Evolutionary conservation across 2,888 invertebrate species (phyloP), one percentile per base, ranked within the genome.

Genomic region (Melangyna quadrimaculata): DNA sequence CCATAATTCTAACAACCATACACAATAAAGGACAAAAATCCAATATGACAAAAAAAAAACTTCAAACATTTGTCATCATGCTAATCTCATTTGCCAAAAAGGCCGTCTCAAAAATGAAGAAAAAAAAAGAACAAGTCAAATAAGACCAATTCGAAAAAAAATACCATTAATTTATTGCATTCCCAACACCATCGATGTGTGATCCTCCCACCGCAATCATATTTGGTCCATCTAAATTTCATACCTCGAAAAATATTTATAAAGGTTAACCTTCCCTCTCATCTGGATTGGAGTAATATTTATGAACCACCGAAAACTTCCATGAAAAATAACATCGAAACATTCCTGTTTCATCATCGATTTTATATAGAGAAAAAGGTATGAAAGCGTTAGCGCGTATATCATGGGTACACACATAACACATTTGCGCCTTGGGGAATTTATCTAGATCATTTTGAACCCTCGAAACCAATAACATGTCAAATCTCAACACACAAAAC

Each of bases 381-480:
- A 45, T 19, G 14, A 12, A 19, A 53, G 27, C 53, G 27, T 53
- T 53, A 53, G 22, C 32, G 37, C 27, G 27, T n/a, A 55, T 17
- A 55, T 55, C 51, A 51, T 51, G 51, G 22, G 10, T 10, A 9
- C 7, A 9, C 5, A 9, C 3, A 8, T 1, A 24, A 53, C 51
- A 71, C 48, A 75, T 72, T 79, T 79, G 61, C 75, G 77, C 71
- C 80, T 77, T 75, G 61, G 69, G 63, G 55, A 77, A 84, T 80
- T 84, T 84, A 84, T 84, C 84, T 84, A 84, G 84, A 84, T 84
- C 84, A 80, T 77, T 84, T 75, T 14, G 84, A 67, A 61, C 71
- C 77, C 75, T 79, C 75, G 80, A 80, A 84, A 53, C 83, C 83
- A 79, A 83, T 83, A 83, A 79, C 78, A 74, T 61, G 74, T 83